Conservation (phyloP, 2,888 invertebrate species). For the Phymatocera aterrima region DNA sequence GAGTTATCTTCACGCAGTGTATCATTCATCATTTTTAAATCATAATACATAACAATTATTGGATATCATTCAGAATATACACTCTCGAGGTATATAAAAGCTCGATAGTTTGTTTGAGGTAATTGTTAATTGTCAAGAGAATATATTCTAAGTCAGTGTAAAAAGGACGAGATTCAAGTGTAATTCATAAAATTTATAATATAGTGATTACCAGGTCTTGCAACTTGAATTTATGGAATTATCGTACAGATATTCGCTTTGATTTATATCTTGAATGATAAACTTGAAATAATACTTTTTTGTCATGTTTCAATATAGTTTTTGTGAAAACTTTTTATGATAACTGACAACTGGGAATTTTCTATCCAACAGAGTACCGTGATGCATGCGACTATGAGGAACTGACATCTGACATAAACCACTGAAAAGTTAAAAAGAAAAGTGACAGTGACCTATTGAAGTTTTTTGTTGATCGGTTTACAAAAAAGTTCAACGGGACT, state of each 20-base stretch:
- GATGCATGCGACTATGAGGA: not conserved
- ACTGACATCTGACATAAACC: constrained; percentile 18
- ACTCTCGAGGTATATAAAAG: not conserved
- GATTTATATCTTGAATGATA: not conserved
- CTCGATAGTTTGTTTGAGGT: not conserved
- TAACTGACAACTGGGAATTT: not conserved
- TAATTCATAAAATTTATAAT: not conserved
- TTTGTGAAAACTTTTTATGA: not conserved
- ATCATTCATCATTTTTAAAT: not conserved
- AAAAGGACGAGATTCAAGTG: not conserved
- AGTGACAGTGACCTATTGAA: constrained; percentile 45
- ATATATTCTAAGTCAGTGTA: not conserved
- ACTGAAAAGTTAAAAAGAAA: constrained; percentile 27
- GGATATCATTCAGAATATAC: not conserved
- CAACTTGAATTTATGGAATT: not conserved
- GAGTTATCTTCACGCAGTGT: constrained; percentile 14
- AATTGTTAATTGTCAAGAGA: not conserved
- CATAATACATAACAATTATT: not conserved
- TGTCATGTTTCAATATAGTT: not conserved
- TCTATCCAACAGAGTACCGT: constrained; percentile 14
- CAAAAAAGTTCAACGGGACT: constrained; percentile 26
- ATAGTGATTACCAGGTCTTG: not conserved
- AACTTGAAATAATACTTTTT: too few species aligned
- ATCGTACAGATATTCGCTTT: too few species aligned
- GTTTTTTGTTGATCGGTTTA: constrained; percentile 25